These are phyloP conservation scores for Anableps anableps DNA, from an alignment of 2,797 vertebrate genomes.

Conservation along the genomic window DNA sequence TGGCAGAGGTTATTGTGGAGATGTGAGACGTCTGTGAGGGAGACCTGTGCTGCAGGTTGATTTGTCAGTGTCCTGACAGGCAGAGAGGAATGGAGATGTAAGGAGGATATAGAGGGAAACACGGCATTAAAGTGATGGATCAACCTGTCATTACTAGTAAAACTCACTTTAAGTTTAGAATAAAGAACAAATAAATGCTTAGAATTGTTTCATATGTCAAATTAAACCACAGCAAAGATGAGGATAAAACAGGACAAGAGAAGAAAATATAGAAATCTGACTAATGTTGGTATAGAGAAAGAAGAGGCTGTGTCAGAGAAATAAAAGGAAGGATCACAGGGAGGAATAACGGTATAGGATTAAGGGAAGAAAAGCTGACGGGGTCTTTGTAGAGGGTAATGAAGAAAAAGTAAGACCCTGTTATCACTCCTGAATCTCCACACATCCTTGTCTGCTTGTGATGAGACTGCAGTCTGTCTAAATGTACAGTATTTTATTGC, in stretches of 20 bases:
- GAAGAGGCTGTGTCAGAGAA: slow-evolving; percentile 44
- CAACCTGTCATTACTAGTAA: slow-evolving; percentile 30
- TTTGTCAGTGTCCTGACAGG: slow-evolving; percentile 55
- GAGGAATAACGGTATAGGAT: slow-evolving; percentile 37
- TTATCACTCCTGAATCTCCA: slow-evolving; percentile 64
- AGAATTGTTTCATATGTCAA: slow-evolving; percentile 28
- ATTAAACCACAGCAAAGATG: slow-evolving; percentile 15
- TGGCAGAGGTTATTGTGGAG: slow-evolving; percentile 66
- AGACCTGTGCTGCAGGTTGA: slow-evolving; percentile 49
- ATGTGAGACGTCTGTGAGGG: slow-evolving; percentile 58
- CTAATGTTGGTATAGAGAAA: slow-evolving; percentile 31
- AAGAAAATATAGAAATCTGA: slow-evolving; percentile 20
- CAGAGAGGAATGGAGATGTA: slow-evolving; percentile 42
- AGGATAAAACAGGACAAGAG: slow-evolving; percentile 7
- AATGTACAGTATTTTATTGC: slow-evolving; percentile 51
- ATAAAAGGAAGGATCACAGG: slow-evolving; percentile 48
- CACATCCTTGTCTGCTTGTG: slow-evolving; percentile 65
- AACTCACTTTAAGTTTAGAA: slow-evolving; percentile 26
- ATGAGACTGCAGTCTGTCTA: slow-evolving; percentile 37
- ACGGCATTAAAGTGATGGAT: slow-evolving; percentile 42
- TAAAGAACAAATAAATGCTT: slow-evolving; percentile 30
- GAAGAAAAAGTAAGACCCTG: slow-evolving; percentile 61
- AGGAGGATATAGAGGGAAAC: slow-evolving; percentile 32
- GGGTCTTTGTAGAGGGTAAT: slow-evolving; percentile 56
- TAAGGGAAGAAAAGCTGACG: slow-evolving; percentile 46